These are phyloP conservation scores for Adelosebastes latens DNA, from an alignment of 2,797 vertebrate genomes.

Conservation along the genomic window DNA sequence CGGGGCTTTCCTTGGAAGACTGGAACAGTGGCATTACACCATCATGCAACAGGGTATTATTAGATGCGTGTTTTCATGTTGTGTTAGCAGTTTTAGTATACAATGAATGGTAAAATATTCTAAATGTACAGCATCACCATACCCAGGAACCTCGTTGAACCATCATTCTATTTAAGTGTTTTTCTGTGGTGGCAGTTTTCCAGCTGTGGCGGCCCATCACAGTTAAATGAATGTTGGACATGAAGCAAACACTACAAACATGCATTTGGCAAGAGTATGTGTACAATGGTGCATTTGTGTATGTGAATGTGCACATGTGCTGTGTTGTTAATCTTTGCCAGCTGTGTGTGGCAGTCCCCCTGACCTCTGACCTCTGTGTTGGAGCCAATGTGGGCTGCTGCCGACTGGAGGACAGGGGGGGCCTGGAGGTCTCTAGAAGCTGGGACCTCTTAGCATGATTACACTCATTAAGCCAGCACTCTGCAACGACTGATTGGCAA, in stretches of 20 bases:
- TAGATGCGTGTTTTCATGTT: background rate
- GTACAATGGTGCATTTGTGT: slow-evolving; percentile 74
- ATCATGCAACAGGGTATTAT: background rate
- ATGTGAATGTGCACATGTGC: slow-evolving; percentile 67
- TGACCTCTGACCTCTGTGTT: slow-evolving; percentile 72
- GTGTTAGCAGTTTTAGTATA: background rate
- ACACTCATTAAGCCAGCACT: slow-evolving; percentile 66
- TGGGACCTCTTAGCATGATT: slow-evolving; percentile 78
- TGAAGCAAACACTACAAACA: slow-evolving; percentile 47
- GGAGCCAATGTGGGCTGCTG: slow-evolving; percentile 44
- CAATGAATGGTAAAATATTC: background rate
- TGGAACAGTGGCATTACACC: background rate
- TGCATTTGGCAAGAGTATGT: slow-evolving; percentile 18
- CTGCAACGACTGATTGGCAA: slow-evolving; percentile 64
- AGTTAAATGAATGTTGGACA: slow-evolving; percentile 47
- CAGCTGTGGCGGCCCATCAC: slow-evolving; percentile 47
- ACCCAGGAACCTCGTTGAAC: background rate
- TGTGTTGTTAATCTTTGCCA: slow-evolving; percentile 80
- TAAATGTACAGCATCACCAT: background rate
- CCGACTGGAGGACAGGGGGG: slow-evolving; percentile 39
- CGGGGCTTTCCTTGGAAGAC: no score
- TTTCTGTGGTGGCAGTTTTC: slow-evolving; percentile 21
- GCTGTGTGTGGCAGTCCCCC: slow-evolving; percentile 71
- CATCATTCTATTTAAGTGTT: slow-evolving; percentile 18
- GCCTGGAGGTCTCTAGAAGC: slow-evolving; percentile 53